Conservation (phyloP, 2,113 vertebrate species). For the Telmatochromis brachygnathus region DNA sequence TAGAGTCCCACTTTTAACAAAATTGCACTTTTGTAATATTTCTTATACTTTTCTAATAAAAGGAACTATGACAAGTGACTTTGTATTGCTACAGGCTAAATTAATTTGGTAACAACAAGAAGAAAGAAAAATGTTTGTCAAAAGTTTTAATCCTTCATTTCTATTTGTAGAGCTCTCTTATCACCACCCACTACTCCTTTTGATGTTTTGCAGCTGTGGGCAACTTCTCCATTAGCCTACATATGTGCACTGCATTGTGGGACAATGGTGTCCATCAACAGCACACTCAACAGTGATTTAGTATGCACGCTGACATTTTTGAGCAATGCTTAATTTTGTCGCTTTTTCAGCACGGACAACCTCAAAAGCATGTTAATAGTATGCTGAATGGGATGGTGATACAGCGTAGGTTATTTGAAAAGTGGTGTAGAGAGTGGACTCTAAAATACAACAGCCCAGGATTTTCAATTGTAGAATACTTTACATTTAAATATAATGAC, state of each 20-base stretch:
- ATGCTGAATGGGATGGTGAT: conserved; percentile 6
- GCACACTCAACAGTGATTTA: conserved; percentile 19
- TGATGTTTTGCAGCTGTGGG: conserved; percentile 27
- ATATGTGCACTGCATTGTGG: not conserved
- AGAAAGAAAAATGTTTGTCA: not conserved
- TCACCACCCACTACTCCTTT: conserved; percentile 21
- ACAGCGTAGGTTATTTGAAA: not conserved
- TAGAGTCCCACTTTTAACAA: not conserved
- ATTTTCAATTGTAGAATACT: not conserved
- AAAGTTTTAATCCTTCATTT: not conserved
- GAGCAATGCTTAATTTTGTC: conserved; percentile 24
- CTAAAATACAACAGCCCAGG: not conserved
- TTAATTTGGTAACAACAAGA: not conserved
- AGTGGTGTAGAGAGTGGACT: not conserved
- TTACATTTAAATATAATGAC: not conserved
- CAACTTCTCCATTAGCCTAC: conserved; percentile 1
- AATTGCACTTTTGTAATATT: not conserved
- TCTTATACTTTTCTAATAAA: not conserved
- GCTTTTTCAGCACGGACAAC: not conserved
- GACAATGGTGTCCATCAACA: conserved; percentile 28
- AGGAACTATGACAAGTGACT: not conserved
- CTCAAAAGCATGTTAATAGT: not conserved
- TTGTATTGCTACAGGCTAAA: not conserved
- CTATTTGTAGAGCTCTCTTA: conserved; percentile 1
- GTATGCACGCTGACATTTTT: conserved; percentile 23